A percentile compares a stretch with the other conserved stretches of the same genome.
Evolutionary conservation across 2,888 invertebrate genomes (phyloP).

Genomic region (Ochropleura leucogaster): DNA sequence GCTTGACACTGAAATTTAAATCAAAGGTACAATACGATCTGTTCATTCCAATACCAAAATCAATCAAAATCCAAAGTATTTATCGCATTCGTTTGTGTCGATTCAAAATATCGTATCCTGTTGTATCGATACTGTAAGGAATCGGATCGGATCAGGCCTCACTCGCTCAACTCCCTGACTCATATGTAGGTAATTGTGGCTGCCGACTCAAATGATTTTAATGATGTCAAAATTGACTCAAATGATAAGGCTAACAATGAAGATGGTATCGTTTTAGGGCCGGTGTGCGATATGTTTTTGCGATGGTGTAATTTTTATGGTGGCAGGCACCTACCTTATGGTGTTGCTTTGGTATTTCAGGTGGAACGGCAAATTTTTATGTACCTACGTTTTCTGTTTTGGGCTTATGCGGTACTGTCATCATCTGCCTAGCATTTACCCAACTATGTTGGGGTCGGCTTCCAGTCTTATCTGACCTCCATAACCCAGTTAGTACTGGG

Average conservation of each 20-base stretch:
- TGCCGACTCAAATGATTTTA: slow-evolving; percentile 75
- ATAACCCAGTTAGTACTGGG: too few relatives aligned
- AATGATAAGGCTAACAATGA: slow-evolving; percentile 73
- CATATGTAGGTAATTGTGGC: slow-evolving; percentile 71
- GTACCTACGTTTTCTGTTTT: background rate
- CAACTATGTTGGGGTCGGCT: too few relatives aligned
- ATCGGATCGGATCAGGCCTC: background rate
- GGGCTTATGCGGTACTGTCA: background rate
- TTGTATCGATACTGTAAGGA: background rate
- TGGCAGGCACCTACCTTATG: slow-evolving; percentile 29
- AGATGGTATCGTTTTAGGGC: slow-evolving; percentile 70
- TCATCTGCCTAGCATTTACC: too few relatives aligned
- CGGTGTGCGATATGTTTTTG: slow-evolving; percentile 63
- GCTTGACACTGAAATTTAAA: background rate
- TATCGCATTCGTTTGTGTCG: background rate
- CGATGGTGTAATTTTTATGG: slow-evolving; percentile 43
- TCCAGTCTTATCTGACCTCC: too few relatives aligned
- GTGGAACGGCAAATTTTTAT: slow-evolving; percentile 22
- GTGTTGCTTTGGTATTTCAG: slow-evolving; percentile 15
- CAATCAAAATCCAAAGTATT: background rate
- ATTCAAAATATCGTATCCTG: background rate
- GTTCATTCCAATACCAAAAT: background rate
- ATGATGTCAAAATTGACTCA: slow-evolving; percentile 75
- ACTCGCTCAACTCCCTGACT: slow-evolving; percentile 41
- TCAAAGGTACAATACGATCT: background rate